A percentile compares a stretch with the other conserved stretches of the same genome.
phyloP scores from a whole-genome alignment of 2,113 vertebrate species.

The Sarotherodon lohbergeri region DNA sequence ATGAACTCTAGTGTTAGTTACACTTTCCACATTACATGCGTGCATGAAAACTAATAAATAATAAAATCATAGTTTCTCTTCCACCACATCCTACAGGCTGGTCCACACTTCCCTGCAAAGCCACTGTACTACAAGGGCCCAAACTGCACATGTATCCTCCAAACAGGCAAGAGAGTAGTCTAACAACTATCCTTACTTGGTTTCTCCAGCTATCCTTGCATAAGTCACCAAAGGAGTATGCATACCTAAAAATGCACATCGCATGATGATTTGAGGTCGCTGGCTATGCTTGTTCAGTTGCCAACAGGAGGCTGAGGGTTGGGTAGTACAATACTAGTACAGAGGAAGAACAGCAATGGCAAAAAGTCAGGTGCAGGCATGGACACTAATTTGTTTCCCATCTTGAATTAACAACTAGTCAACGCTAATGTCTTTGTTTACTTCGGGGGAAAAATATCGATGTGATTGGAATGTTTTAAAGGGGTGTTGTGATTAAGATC shows the following conservation, averaged over 20 bases:
- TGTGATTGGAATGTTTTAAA: not conserved
- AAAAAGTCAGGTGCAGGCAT: not conserved
- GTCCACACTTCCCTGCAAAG: not conserved
- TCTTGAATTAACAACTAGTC: not conserved
- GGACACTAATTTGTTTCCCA: not conserved
- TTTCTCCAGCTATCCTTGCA: not conserved
- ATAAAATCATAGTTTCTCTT: not conserved
- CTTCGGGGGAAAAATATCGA: not conserved
- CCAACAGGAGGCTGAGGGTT: not conserved
- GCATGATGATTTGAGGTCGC: not conserved
- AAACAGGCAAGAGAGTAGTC: not conserved
- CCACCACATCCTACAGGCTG: not conserved
- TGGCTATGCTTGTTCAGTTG: not conserved
- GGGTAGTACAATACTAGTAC: not conserved
- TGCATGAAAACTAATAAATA: not conserved
- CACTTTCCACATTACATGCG: not conserved
- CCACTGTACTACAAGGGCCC: not conserved
- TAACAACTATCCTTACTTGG: not conserved
- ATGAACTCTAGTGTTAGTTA: not conserved
- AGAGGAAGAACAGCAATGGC: not conserved
- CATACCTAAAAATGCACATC: not conserved
- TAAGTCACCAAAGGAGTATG: not conserved
- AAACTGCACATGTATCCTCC: not conserved
- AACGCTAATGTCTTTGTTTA: not conserved
- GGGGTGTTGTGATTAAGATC: not conserved